Evolutionary conservation across 2,888 invertebrate species (phyloP), one percentile per base, ranked within the genome.

Genomic region (Pristionchus japonicus): DNA sequence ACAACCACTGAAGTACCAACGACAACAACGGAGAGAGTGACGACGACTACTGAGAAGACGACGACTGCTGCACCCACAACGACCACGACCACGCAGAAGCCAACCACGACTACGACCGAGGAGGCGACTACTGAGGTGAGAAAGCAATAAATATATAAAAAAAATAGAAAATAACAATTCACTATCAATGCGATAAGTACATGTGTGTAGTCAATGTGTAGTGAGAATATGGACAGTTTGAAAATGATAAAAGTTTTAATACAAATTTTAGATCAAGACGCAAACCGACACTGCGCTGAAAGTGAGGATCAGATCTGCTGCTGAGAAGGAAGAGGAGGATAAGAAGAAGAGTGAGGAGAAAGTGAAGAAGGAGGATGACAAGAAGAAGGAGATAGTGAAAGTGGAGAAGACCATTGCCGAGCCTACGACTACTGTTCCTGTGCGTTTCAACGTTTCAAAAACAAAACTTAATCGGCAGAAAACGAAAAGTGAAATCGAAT

Each of bases 301-400:
- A 31, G 90, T 90, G 4, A 88, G 90, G 13, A 87, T 90, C 17
- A 52, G 89, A 74, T 87, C 89, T 17, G 89, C 88, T 31, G 89
- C 88, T 67, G 90, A 90, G 80, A 88, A 88, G 23, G 88, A 88
- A 17, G 85, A 83, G 7, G 85, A 90, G 27, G 83, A 91, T 43
- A 89, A 89, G 70, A 90, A 91, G 61, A 91, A 90, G 83, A 57
- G 89, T 43, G 90, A 91, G 43, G 90, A 90, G 86, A 88, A 89
- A 77, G 89, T 89, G 77, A 87, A 85, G 57, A 91, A 91, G 23
- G 91, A 89, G 37, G 89, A 89, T 15, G 90, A 90, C 49, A 90
- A 91, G 84, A 88, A 87, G 52, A 91, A 90, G n/a, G 91, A 91
- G 37, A 88, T 89, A 23, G 89, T 89, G 47, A 84, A 89, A 23